Percentiles rank a stretch among this genome's conserved stretches.
Conservation (phyloP, 2,113 vertebrate species). For the Phoxinus phoxinus region DNA sequence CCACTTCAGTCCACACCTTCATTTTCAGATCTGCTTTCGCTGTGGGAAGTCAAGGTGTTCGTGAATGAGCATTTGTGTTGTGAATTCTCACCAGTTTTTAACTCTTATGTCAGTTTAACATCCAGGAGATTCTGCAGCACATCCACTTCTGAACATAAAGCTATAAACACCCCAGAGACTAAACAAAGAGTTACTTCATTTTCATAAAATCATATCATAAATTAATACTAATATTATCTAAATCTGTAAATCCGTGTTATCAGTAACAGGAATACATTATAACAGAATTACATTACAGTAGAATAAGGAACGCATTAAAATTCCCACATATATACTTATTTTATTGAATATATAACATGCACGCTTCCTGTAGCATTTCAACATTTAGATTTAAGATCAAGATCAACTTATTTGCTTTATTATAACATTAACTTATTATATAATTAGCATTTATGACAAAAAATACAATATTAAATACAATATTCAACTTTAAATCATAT, state of each 20-base stretch:
- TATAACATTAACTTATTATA: no score
- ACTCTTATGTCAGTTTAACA: conserved; percentile 71
- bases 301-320: not conserved
- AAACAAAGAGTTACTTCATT: not conserved
- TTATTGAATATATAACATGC: not conserved
- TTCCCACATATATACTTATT: not conserved
- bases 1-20: conserved; percentile 84
- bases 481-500: no score
- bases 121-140: conserved; percentile 75
- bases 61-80: conserved; percentile 81
- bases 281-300: not conserved
- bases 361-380: not conserved
- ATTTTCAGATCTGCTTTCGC: conserved; percentile 82
- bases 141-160: conserved; percentile 74
- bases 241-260: not conserved
- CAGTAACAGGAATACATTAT: no score
- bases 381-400: not conserved
- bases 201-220: not conserved
- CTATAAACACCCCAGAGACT: not conserved
- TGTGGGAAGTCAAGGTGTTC: conserved; percentile 76
- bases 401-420: not conserved
- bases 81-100: conserved; percentile 70
- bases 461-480: no score
- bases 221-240: not conserved
- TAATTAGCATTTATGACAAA: not conserved